Percentiles rank a stretch among this genome's conserved stretches.
phyloP scores from a whole-genome alignment of 1,140 invertebrate species.

The Lepidurus packardi region DNA sequence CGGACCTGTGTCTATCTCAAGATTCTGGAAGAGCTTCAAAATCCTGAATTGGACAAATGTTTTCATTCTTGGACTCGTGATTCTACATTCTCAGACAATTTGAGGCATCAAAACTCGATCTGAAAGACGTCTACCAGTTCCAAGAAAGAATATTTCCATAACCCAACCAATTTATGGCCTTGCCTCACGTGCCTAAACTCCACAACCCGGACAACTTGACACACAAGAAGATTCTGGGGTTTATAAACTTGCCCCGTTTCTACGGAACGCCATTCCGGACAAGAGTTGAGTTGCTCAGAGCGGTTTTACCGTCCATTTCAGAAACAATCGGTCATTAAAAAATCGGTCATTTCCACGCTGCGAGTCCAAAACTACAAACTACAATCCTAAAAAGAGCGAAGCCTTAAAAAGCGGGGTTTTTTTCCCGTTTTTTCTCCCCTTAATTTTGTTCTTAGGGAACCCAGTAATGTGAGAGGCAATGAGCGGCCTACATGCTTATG shows the following conservation, averaged over 20 bases:
- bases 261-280: too few species aligned
- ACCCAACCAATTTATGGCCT: background rate
- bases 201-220: background rate
- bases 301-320: too few species aligned
- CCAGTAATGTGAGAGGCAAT: background rate
- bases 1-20: background rate
- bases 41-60: background rate
- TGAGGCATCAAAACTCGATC: background rate
- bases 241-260: background rate
- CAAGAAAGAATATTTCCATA: background rate
- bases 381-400: too few species aligned
- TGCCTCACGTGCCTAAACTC: background rate
- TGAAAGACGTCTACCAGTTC: background rate
- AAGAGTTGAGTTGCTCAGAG: too few species aligned
- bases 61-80: background rate
- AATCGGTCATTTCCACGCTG: too few species aligned
- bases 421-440: too few species aligned
- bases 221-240: background rate
- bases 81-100: background rate
- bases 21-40: slow-evolving; percentile 19
- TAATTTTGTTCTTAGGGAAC: too few species aligned
- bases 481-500: background rate
- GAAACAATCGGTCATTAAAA: too few species aligned
- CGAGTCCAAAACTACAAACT: too few species aligned
- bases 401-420: too few species aligned